These are phyloP conservation scores for Eilema sororculum DNA, from an alignment of 2,888 invertebrate species.

Conservation along the genomic window DNA sequence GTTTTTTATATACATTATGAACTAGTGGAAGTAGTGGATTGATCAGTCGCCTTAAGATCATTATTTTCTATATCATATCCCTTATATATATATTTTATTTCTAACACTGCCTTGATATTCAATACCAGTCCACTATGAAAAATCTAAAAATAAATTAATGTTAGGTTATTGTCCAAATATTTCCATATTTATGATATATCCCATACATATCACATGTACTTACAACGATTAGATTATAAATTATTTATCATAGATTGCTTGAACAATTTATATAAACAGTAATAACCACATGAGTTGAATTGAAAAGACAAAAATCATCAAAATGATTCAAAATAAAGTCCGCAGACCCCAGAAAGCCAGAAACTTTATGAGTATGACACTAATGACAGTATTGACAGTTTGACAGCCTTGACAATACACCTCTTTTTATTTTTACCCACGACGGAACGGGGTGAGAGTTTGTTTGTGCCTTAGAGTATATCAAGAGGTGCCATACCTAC, in stretches of 20 bases:
- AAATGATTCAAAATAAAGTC: no score
- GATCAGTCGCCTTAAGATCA: slow-evolving; percentile 19
- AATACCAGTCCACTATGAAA: background rate
- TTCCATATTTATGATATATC: background rate
- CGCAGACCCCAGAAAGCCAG: background rate
- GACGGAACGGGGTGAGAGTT: no score
- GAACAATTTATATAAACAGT: background rate
- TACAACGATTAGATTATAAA: background rate
- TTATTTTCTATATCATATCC: background rate
- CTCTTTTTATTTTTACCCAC: no score
- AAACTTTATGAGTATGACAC: background rate
- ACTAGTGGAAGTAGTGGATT: slow-evolving; percentile 27
- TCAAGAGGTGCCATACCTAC: no score
- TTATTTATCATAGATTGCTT: background rate
- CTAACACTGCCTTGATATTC: background rate
- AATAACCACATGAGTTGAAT: background rate
- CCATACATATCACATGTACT: background rate
- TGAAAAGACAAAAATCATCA: background rate
- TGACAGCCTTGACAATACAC: no score
- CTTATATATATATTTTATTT: background rate
- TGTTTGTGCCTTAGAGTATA: no score
- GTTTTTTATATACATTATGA: slow-evolving; percentile 25
- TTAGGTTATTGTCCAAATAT: background rate
- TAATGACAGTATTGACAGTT: no score
- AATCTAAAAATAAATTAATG: background rate